Evolutionary conservation across 2,888 invertebrate species (phyloP).

Genomic region (Hecatera dysodea): DNA sequence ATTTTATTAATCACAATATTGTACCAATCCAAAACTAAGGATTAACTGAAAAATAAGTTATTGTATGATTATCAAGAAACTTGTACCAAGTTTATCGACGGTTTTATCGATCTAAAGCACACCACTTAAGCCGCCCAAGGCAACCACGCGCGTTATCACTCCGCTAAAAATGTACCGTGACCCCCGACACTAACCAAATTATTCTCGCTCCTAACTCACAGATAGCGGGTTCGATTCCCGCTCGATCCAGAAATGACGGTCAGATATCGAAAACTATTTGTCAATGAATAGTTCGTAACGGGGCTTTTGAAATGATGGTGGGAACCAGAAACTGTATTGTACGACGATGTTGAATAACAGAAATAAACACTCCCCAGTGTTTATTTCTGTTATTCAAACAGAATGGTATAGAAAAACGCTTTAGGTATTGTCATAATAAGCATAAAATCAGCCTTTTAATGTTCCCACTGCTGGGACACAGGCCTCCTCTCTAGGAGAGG

Average conservation of each 20-base stretch:
- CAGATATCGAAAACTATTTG: constrained; percentile 66
- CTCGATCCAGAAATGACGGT: constrained; percentile 66
- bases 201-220: constrained; percentile 81
- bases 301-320: constrained; percentile 18
- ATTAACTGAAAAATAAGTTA: too few species aligned
- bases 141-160: constrained; percentile 88
- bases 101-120: constrained; percentile 56
- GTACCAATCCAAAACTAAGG: too few species aligned
- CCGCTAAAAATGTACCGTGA: constrained; percentile 87
- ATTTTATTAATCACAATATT: too few species aligned
- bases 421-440: too few species aligned
- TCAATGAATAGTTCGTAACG: constrained; percentile 57
- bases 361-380: too few species aligned
- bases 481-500: too few species aligned
- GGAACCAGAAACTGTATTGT: constrained; percentile 15
- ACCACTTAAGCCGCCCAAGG: constrained; percentile 82
- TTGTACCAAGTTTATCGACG: constrained; percentile 18
- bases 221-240: constrained; percentile 79
- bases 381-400: too few species aligned
- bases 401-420: too few species aligned
- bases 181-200: constrained; percentile 87
- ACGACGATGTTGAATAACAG: too few species aligned
- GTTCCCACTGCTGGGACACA: too few species aligned
- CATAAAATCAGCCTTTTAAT: too few species aligned
- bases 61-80: too few species aligned